These are phyloP conservation scores for Tragelaphus scriptus DNA, from an alignment of 2,113 vertebrate genomes.

Conservation along the genomic window DNA sequence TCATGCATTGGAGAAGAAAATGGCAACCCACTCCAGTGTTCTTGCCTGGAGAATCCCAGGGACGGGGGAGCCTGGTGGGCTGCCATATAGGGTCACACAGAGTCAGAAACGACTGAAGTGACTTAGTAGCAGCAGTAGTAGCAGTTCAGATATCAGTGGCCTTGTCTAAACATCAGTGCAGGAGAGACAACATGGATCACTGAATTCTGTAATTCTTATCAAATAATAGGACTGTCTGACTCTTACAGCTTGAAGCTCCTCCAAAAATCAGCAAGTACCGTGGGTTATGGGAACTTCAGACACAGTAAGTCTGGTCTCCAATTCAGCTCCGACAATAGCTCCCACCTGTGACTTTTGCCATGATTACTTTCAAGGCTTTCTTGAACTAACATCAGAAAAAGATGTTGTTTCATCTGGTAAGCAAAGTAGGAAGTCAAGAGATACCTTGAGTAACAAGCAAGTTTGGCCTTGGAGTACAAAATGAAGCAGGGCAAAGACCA, in stretches of 20 bases:
- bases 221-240: background rate
- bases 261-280: accelerated
- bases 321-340: background rate
- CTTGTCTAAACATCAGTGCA: background rate
- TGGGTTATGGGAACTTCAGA: accelerated
- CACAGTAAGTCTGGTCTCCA: background rate
- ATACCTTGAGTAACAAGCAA: background rate
- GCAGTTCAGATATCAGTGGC: background rate
- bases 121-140: too few relatives aligned
- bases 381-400: background rate
- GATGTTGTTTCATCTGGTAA: background rate
- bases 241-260: background rate
- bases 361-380: background rate
- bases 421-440: background rate
- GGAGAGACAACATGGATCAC: background rate
- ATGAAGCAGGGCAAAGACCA: background rate
- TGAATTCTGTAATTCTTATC: background rate
- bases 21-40: too few relatives aligned
- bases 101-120: too few relatives aligned
- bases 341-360: background rate
- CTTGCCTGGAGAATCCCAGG: too few relatives aligned
- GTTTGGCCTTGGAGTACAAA: background rate
- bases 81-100: accelerated
- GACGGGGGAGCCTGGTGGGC: too few relatives aligned
- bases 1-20: too few relatives aligned